phyloP scores from a whole-genome alignment of 2,888 invertebrate genomes.

The Sarcophaga carnaria region DNA sequence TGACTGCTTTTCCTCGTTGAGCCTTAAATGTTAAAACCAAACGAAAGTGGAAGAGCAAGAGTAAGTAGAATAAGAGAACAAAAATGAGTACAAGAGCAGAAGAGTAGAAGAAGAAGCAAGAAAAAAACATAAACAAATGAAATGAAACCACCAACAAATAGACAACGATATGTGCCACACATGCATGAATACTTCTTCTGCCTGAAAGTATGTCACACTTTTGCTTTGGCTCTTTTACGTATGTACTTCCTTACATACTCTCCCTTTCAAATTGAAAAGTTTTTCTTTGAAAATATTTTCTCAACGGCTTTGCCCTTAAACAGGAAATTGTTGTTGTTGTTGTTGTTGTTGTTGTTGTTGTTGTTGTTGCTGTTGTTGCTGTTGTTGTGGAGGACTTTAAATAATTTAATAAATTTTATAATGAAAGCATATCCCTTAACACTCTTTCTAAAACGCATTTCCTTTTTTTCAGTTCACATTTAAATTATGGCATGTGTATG shows the following conservation, averaged over 20 bases:
- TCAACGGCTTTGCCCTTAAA: conserved; percentile 1
- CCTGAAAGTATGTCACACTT: conserved; percentile 67
- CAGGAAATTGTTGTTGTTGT: conserved; percentile 36
- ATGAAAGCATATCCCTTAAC: no score
- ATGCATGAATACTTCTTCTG: neutral
- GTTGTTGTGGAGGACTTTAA: conserved; percentile 20
- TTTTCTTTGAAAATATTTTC: conserved; percentile 36
- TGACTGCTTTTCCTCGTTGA: neutral
- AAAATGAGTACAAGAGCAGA: neutral
- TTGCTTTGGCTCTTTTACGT: conserved; percentile 40
- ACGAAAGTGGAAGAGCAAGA: neutral
- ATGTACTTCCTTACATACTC: neutral
- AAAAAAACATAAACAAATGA: neutral
- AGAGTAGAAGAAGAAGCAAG: neutral
- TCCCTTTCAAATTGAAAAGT: conserved; percentile 27
- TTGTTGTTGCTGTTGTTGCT: neutral
- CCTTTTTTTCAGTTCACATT: no score
- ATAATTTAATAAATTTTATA: conserved; percentile 27
- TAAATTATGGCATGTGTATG: no score
- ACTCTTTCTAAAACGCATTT: no score
- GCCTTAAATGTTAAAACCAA: neutral
- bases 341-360: no score
- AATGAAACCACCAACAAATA: neutral
- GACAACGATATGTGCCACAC: neutral
- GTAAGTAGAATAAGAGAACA: conserved; percentile 23